Base-by-base conservation (phyloP, 1,140 invertebrate genomes). In the Macrocentrus cingulum region DNA sequence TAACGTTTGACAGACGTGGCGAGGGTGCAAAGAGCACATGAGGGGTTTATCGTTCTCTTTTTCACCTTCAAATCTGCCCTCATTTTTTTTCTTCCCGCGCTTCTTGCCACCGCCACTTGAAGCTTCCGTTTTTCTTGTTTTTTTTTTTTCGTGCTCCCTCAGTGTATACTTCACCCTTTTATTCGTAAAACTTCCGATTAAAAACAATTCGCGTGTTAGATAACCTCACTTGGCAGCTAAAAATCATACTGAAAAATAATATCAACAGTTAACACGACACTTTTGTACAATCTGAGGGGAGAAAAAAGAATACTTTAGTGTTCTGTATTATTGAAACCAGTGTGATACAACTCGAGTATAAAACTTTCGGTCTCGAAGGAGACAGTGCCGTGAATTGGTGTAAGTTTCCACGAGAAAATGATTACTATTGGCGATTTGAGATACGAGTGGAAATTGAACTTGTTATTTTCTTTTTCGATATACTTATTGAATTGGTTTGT, bases 1-100 rank as follows among this genome's bases (percentile, higher is more conserved):
- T 63, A 63, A 63, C 53, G 53, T 56, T 45, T n/a, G 18, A 8
- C 13, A 51, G 18, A 37, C 18, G 49, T 36, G 29, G 9, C n/a
- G 16, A 36, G 42, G 34, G n/a, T 41, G 39, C 23, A 37, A 39
- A 39, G 36, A 39, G 39, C 53, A 36, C 37, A 56, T 44, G 41
- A 45, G 22, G 22, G 19, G 53, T 56, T 56, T 56, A 56, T 56
- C 53, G 44, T 34, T 13, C n/a, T 45, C 42, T n/a, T n/a, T 45
- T 25, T 13, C 25, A 20, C 19, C 18, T 16, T 32, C 29, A 15
- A 34, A 39, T 39, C 39, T 56, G 32, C 36, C 3, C 20, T n/a
- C 32, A 13, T 11, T 1, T 49, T 32, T 49, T 20, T 53, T 48
- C 11, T 15, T 20, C 19, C 36, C 15, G 36, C 22, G 45, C 18